A percentile compares a stretch with the other conserved stretches of the same genome.
Conservation (phyloP, 2,888 invertebrate species). For the Athalia cordata region DNA sequence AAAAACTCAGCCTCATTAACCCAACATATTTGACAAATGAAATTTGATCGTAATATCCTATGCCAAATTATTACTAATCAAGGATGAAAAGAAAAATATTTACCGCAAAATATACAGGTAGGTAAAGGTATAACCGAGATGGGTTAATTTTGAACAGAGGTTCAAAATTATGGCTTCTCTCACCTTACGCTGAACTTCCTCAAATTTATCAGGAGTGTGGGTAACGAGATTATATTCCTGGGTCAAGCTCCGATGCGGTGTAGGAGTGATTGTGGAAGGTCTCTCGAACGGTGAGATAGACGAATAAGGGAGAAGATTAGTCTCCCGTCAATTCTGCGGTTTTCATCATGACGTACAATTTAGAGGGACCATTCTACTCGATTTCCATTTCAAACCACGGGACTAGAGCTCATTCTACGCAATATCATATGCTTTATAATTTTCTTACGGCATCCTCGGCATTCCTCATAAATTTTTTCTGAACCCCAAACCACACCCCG, state of each 20-base stretch:
- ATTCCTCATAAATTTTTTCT: too few relatives aligned
- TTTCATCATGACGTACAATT: slow-evolving; percentile 21
- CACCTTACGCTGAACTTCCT: not conserved
- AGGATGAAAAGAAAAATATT: not conserved
- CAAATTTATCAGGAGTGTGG: slow-evolving; percentile 20
- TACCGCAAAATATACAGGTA: not conserved
- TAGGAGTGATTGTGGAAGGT: slow-evolving; percentile 5
- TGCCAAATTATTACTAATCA: too few relatives aligned
- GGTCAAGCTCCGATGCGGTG: slow-evolving; percentile 13
- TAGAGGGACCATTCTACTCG: slow-evolving; percentile 15
- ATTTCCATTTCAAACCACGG: not conserved
- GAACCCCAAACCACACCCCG: too few relatives aligned
- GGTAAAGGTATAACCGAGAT: not conserved
- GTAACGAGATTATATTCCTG: slow-evolving; percentile 27
- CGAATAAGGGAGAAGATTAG: slow-evolving; percentile 18
- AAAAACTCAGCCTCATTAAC: not conserved
- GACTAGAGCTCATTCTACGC: not conserved
- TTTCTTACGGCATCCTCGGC: too few relatives aligned
- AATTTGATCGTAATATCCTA: not conserved
- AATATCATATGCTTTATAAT: too few relatives aligned
- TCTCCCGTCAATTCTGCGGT: slow-evolving; percentile 29
- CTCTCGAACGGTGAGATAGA: slow-evolving; percentile 2
- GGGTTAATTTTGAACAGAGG: not conserved
- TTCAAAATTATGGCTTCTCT: slow-evolving; percentile 17
- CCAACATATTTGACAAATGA: too few relatives aligned